Percentiles rank a stretch among this genome's conserved stretches.
These are phyloP conservation scores for Fulmarus glacialis DNA, from an alignment of 2,113 vertebrate species.

Conservation along the genomic window DNA sequence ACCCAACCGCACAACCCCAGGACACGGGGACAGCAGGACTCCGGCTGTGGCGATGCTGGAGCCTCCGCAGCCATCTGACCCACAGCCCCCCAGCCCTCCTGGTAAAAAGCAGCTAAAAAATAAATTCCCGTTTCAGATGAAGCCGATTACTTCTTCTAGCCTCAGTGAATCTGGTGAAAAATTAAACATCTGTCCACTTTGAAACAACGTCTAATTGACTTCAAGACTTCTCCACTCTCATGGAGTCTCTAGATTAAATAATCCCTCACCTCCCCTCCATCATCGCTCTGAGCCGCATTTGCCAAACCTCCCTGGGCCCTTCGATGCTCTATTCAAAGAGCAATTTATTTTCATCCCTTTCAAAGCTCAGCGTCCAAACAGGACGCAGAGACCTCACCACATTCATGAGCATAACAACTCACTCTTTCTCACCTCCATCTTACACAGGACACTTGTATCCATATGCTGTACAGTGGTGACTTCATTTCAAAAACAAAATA, in stretches of 20 bases:
- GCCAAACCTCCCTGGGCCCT: background rate
- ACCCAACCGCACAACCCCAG: background rate
- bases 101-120: no score
- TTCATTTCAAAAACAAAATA: background rate
- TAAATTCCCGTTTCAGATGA: background rate
- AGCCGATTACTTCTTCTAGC: background rate
- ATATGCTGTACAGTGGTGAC: fast-evolving
- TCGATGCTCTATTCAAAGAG: background rate
- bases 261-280: background rate
- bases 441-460: background rate
- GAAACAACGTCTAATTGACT: background rate
- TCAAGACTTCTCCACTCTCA: background rate
- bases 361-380: background rate
- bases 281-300: fast-evolving
- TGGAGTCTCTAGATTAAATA: background rate
- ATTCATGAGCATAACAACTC: background rate
- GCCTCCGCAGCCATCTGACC: background rate
- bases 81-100: background rate
- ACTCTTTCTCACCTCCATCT: background rate
- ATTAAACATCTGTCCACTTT: background rate
- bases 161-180: background rate
- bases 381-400: background rate
- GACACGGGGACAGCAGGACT: background rate
- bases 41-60: fast-evolving
- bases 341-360: background rate